These are phyloP conservation scores for Otolemur garnettii DNA, from an alignment of 2,113 vertebrate species.

Conservation along the genomic window DNA sequence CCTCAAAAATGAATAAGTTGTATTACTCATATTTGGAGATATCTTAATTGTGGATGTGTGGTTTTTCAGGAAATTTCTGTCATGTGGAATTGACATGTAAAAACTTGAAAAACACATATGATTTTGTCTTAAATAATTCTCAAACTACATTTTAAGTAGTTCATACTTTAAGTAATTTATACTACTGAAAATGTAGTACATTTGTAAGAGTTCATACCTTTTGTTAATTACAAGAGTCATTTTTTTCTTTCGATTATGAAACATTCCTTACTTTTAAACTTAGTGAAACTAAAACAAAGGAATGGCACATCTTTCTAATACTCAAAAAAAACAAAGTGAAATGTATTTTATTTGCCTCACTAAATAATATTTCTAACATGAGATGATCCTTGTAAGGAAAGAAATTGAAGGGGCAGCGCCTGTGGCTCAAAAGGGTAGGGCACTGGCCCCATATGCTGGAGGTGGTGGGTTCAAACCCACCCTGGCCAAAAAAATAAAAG, in stretches of 20 bases:
- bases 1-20: background rate
- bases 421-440: too few relatives aligned
- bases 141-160: constrained; percentile 6
- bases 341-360: constrained; percentile 12
- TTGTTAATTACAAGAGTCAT: background rate
- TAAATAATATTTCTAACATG: constrained; percentile 7
- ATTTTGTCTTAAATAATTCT: constrained; percentile 33
- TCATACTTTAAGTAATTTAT: too few relatives aligned
- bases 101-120: background rate
- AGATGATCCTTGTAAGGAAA: constrained; percentile 1
- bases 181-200: background rate
- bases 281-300: background rate
- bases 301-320: background rate
- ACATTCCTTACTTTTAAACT: background rate
- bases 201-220: background rate
- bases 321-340: background rate
- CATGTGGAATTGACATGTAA: background rate
- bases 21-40: background rate
- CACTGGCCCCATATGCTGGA: too few relatives aligned
- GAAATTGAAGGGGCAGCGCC: too few relatives aligned
- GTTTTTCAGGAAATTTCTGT: constrained; percentile 4
- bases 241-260: constrained; percentile 23
- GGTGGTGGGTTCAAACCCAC: too few relatives aligned
- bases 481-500: too few relatives aligned
- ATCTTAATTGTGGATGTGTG: background rate